Evolutionary conservation across 2,797 vertebrate genomes (phyloP).

Genomic region (Brotula barbata): DNA sequence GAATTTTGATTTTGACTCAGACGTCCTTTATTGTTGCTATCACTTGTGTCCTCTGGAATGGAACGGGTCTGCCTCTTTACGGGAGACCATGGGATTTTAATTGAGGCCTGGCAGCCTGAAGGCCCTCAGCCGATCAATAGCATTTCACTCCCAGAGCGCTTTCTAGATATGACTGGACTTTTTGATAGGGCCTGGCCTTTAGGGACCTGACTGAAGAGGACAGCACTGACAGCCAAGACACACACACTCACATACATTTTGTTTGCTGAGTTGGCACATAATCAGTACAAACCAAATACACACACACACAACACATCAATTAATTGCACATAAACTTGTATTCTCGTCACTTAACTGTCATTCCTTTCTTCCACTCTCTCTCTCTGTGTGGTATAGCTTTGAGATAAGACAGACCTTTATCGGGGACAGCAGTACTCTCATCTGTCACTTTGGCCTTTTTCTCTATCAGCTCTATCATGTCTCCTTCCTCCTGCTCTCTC

Average conservation of each 20-base stretch:
- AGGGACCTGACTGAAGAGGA: slow-evolving; percentile 44
- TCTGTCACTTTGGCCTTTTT: slow-evolving; percentile 51
- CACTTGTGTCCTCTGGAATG: slow-evolving; percentile 12
- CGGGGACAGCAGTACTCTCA: slow-evolving; percentile 56
- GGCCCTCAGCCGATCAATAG: slow-evolving; percentile 42
- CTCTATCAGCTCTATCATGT: slow-evolving; percentile 55
- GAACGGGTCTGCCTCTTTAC: slow-evolving; percentile 8
- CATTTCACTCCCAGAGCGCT: slow-evolving; percentile 47
- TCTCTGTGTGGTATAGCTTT: slow-evolving; percentile 25
- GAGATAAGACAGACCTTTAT: slow-evolving; percentile 64
- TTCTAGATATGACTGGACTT: slow-evolving; percentile 53
- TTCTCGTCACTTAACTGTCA: neutral
- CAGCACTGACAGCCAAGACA: slow-evolving; percentile 25
- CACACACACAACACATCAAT: slow-evolving; percentile 22
- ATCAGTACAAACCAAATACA: neutral
- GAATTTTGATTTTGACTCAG: no score
- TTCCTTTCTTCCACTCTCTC: neutral
- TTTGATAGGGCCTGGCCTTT: slow-evolving; percentile 40
- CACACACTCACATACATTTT: neutral
- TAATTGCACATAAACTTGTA: slow-evolving; percentile 1
- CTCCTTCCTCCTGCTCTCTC: slow-evolving; percentile 27
- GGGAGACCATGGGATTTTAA: slow-evolving; percentile 36
- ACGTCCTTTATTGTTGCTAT: no score
- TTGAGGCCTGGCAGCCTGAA: slow-evolving; percentile 30
- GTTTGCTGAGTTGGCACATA: neutral